Evolutionary conservation across 2,113 vertebrate species (phyloP), one percentile per base, ranked within the genome.

Genomic region (Heterochromis multidens): DNA sequence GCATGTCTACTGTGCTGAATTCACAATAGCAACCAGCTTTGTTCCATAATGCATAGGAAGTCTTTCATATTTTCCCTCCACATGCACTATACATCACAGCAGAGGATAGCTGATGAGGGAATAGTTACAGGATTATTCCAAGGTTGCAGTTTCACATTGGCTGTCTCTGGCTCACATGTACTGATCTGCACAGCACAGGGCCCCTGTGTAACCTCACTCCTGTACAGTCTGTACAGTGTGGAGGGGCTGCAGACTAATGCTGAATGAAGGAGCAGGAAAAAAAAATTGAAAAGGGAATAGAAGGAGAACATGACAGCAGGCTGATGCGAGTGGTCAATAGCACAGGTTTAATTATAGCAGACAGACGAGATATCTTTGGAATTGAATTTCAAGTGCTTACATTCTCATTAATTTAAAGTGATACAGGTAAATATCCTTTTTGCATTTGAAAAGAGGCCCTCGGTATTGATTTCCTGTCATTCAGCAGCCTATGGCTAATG

Each of bases 401-500:
- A 35, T 59, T 79, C 84, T 85, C 79, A 88, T 92, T 93, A 62
- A 90, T 92, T 92, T 92, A 61, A 88, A 88, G 84, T 56, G 57
- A 89, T 90, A 65, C 81, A 67, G 81, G 87, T 87, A 91, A 90
- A 91, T 93, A 91, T 85, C 81, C 81, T 88, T 86, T 86, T 87
- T 92, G 83, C 76, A 84, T 91, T 90, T 90, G 31, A 88, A 92
- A 84, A 60, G 21, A 81, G 46, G 82, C 37, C 49, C 72, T 81
- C 9, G 0, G 0, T 81, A 95, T 94, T 4, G 93, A 95, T 92
- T 90, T 74, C 59, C 91, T 89, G 93, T 95, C 93, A 89, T 62
- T 83, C 77, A 58, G 79, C 59, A 10, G 87, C 90, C 89, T 57
- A 29, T 88, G 79, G 85, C 88, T 70, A 85, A 91, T 79, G 83